A percentile compares a stretch with the other conserved stretches of the same genome.
phyloP scores from a whole-genome alignment of 1,140 invertebrate species.

The Pemphigus obesinymphae region DNA sequence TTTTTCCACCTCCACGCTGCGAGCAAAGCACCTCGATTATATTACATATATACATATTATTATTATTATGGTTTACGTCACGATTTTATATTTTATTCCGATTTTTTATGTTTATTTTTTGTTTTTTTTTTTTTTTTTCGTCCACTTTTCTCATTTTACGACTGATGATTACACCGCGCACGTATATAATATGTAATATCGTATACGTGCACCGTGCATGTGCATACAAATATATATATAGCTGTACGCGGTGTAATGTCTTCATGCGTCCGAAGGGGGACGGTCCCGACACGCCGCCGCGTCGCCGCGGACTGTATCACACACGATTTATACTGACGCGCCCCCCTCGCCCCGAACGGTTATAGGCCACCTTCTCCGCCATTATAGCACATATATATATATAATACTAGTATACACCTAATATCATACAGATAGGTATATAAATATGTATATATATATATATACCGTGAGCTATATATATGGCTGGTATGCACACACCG shows the following conservation, averaged over 20 bases:
- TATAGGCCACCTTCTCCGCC: background rate
- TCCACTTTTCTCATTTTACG: conserved; percentile 11
- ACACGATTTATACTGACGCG: background rate
- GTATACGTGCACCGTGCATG: background rate
- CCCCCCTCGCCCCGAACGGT: background rate
- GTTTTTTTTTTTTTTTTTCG: background rate
- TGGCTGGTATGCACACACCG: background rate
- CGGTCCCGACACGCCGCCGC: conserved; percentile 16
- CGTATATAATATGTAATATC: background rate
- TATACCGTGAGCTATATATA: too few relatives aligned
- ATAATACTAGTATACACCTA: too few relatives aligned
- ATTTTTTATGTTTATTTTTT: too few relatives aligned
- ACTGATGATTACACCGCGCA: background rate
- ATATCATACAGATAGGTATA: too few relatives aligned
- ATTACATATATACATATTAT: background rate
- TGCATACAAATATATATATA: too few relatives aligned
- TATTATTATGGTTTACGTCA: background rate
- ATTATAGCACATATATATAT: too few relatives aligned
- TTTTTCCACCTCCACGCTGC: background rate
- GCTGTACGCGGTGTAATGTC: background rate
- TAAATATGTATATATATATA: too few relatives aligned
- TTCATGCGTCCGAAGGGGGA: conserved; percentile 8
- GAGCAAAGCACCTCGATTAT: background rate
- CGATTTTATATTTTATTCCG: background rate
- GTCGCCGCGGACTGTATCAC: background rate